A percentile compares a stretch with the other conserved stretches of the same genome.
Conservation (phyloP, 2,888 invertebrate species). For the Agrenia bidenticulata region DNA sequence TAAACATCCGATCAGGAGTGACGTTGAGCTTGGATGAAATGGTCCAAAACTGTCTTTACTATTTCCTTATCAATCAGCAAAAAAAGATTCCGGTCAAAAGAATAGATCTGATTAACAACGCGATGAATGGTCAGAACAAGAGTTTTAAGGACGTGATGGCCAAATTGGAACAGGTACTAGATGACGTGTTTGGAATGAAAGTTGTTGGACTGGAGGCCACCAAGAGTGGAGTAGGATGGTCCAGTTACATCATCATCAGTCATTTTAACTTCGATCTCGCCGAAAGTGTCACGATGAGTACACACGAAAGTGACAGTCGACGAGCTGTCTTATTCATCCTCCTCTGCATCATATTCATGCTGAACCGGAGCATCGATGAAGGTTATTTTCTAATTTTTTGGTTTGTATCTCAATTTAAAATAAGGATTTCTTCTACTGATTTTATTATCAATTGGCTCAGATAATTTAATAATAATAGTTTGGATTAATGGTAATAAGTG, state of each 20-base stretch:
- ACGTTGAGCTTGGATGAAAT: slow-evolving; percentile 41
- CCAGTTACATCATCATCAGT: slow-evolving; percentile 40
- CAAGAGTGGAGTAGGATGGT: slow-evolving; percentile 9
- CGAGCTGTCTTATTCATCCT: slow-evolving; percentile 37
- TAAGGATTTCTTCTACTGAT: background rate
- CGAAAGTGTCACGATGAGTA: slow-evolving; percentile 32
- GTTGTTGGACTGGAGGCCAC: slow-evolving; percentile 36
- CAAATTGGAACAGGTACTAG: slow-evolving; percentile 29
- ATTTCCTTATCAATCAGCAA: slow-evolving; percentile 43
- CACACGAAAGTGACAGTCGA: slow-evolving; percentile 32
- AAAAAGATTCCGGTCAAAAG: slow-evolving; percentile 47
- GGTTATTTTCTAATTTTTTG: slow-evolving; percentile 25
- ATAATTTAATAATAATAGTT: no score
- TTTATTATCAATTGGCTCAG: background rate
- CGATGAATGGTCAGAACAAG: slow-evolving; percentile 43
- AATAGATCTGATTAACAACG: slow-evolving; percentile 44
- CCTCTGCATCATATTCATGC: slow-evolving; percentile 43
- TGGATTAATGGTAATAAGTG: background rate
- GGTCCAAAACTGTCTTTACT: slow-evolving; percentile 44
- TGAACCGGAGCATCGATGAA: slow-evolving; percentile 44
- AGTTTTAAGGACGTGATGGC: slow-evolving; percentile 40
- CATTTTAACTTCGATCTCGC: slow-evolving; percentile 36
- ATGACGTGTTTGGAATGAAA: slow-evolving; percentile 45
- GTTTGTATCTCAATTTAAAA: background rate
- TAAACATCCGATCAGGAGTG: slow-evolving; percentile 15